Base-by-base conservation (phyloP, 2,888 invertebrate genomes). In the Mythimna vitellina region DNA sequence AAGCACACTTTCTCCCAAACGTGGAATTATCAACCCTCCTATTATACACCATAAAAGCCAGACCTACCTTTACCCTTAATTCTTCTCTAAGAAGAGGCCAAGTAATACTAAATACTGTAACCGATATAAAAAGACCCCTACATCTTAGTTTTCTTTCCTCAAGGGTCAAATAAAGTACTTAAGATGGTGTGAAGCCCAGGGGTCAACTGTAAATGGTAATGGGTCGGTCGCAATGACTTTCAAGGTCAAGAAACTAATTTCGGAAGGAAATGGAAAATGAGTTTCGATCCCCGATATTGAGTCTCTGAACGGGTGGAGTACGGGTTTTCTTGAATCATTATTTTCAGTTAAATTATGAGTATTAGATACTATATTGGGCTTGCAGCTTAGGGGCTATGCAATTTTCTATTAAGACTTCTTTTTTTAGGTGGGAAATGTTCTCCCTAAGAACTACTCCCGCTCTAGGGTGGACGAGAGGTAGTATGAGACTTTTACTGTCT, bases 151-250 rank as follows among this genome's bases (percentile, higher is more conserved):
- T 76, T 56, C 67, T 51, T 74, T 58, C 46, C 82, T 70, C 76
- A 35, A 46, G 67, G 70, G 78, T 70, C 53, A 53, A 75, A 86
- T 81, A 72, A 83, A 74, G 68, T 73, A 70, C 70, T 84, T 67
- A 75, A 62, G 54, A 68, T 67, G 29, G 54, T 53, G 35, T 61
- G 20, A 60, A 73, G 66, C 10, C 42, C 12, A 51, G 51, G 38
- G 84, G 63, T 78, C 86, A 74, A 65, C 49, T n/a, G 22, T 53
- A 72, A 84, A 81, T 78, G 85, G 76, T 65, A 74, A 78, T 75
- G 60, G 54, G 42, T 70, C 38, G 72, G 71, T 69, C 66, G 61
- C 65, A 67, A 80, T 66, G 66, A 68, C 62, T 75, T 65, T 58
- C 63, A 83, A 83, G 83, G 84, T 83, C 58, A 66, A 53, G 22